Base-by-base conservation (phyloP, 1,140 invertebrate species). In the Lineus longissimus region DNA sequence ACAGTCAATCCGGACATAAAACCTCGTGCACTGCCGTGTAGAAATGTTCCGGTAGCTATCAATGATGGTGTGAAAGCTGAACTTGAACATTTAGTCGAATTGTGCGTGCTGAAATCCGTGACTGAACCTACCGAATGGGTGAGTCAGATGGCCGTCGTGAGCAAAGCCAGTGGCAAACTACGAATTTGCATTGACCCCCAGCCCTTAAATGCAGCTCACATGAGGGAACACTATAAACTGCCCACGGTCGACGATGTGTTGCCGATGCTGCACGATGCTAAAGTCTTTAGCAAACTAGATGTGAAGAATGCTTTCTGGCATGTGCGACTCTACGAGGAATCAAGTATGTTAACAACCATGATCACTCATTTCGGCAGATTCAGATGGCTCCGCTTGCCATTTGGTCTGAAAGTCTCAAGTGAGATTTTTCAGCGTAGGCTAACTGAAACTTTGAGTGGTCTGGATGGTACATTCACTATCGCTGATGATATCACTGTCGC, bases 351-450 rank as follows among this genome's bases (percentile, higher is more conserved):
- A 23, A 73, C 69, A 11, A 72, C 72, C 1, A 65, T 70, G 59
- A 79, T 80, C 13, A 76, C 72, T 2, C 80, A 79, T 13, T 84
- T 79, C 76, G 83, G 77, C 22, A 60, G 72, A 43, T 81, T 66
- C 60, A 65, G 70, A 56, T 79, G 75, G 66, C 57, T 65, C 19
- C 68, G 79, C 43, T 55, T 81, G 27, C 80, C 80, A 9, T 84
- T 83, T 71, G 80, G 81, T 15, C 63, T 84, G 13, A 69, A 58
- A 9, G 61, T 66, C 11, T 55, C 25, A 6, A 64, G 62, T 54
- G 58, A 62, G 45, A 57, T 63, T 1, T 65, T 68, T 57, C 56
- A 70, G 41, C 41, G 63, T 30, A 51, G 43, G 23, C 29, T 68
- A 15, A 22, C 23, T 41, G 47, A 68, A 63, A 63, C 62, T n/a